Conservation (phyloP, 2,113 vertebrate genomes). For the Marmota flaviventris region DNA sequence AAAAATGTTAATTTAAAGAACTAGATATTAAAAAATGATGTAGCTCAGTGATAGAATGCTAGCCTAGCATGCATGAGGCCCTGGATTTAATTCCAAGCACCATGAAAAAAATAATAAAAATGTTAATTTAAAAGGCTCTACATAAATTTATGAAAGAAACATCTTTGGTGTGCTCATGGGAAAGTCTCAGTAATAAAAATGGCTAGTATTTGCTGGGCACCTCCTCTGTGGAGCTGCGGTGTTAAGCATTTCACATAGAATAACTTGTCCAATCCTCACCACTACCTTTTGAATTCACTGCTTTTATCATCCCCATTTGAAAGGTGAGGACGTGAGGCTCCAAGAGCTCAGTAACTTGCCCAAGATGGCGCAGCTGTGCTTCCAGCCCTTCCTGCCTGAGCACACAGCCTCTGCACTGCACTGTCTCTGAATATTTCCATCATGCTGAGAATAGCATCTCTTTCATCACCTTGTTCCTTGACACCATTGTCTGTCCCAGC, state of each 20-base stretch:
- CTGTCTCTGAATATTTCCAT: neutral
- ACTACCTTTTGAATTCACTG: neutral
- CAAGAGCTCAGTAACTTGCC: neutral
- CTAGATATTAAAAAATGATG: neutral
- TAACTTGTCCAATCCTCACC: neutral
- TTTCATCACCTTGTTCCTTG: neutral
- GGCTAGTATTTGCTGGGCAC: neutral
- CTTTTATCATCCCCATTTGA: neutral
- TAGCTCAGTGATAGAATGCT: neutral
- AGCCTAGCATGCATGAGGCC: neutral
- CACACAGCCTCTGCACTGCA: neutral
- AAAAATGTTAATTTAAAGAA: neutral
- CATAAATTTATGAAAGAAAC: conserved; percentile 30
- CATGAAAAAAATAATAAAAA: neutral
- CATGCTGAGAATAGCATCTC: neutral
- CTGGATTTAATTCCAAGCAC: neutral
- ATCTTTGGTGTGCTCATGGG: neutral
- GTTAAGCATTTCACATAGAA: neutral
- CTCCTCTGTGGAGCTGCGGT: neutral
- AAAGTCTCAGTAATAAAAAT: neutral
- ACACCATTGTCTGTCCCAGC: neutral
- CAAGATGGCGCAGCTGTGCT: neutral
- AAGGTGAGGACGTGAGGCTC: neutral
- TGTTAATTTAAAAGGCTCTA: conserved; percentile 21
- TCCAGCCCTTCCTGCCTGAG: neutral